Conservation (phyloP, 2,797 vertebrate genomes). For the Sylvilagus floridanus region DNA sequence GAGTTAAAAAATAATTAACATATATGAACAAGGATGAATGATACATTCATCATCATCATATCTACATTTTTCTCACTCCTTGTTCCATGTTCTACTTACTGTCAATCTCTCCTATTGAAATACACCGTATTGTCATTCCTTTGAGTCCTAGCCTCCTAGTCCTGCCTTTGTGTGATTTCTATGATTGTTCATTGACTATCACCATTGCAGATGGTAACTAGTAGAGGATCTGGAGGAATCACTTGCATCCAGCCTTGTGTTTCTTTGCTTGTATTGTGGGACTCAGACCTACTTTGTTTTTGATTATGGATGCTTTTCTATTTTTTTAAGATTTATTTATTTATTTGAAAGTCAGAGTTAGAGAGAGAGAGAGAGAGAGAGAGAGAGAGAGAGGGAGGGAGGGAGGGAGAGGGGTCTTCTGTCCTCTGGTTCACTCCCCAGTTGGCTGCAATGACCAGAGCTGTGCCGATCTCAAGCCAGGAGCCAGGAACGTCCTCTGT, state of each 20-base stretch:
- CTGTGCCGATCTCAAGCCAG: too few species aligned
- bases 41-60: background rate
- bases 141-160: background rate
- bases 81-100: background rate
- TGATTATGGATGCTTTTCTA: too few species aligned
- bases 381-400: too few species aligned
- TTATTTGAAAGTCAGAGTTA: too few species aligned
- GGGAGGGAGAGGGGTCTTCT: too few species aligned
- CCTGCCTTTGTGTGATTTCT: background rate
- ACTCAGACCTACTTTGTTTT: background rate
- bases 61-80: background rate
- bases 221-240: background rate
- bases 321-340: too few species aligned
- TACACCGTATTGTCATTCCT: background rate
- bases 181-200: background rate
- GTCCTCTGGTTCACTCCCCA: too few species aligned
- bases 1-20: background rate
- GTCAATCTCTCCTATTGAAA: background rate
- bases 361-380: too few species aligned
- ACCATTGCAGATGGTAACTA: background rate
- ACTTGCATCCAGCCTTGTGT: background rate
- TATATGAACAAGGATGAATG: background rate
- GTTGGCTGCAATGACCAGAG: too few species aligned
- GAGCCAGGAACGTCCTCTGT: too few species aligned
- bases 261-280: background rate